These are phyloP conservation scores for Drosophila conformis DNA, from an alignment of 2,888 invertebrate species.

Conservation along the genomic window DNA sequence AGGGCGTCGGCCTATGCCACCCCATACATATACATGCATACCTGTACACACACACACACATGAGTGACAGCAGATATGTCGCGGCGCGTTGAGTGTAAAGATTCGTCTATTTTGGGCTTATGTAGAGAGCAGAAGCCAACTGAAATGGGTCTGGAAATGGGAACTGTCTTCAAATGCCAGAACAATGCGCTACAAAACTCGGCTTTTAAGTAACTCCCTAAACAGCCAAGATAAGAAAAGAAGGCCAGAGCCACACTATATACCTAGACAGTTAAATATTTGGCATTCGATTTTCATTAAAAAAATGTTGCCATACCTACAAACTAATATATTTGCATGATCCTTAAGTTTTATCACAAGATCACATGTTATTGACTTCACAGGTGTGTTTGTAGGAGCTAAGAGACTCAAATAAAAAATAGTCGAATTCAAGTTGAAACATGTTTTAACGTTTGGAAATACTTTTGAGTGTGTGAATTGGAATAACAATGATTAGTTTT, in stretches of 20 bases:
- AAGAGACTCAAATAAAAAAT: too few relatives aligned
- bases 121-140: conserved; percentile 9
- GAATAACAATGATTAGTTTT: neutral
- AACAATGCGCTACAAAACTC: conserved; percentile 26
- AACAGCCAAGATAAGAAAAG: neutral
- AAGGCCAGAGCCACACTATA: too few relatives aligned
- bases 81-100: conserved; percentile 53
- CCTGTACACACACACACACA: conserved; percentile 14
- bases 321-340: too few relatives aligned
- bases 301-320: too few relatives aligned
- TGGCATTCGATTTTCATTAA: too few relatives aligned
- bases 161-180: conserved; percentile 46
- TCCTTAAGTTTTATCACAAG: too few relatives aligned
- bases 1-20: conserved; percentile 51
- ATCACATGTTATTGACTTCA: too few relatives aligned
- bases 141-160: neutral
- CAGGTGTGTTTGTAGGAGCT: neutral
- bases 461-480: neutral
- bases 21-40: conserved; percentile 11
- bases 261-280: too few relatives aligned
- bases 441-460: neutral
- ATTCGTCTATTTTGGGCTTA: conserved; percentile 44
- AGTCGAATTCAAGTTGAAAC: neutral
- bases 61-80: conserved; percentile 60
- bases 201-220: conserved; percentile 4